phyloP scores from a whole-genome alignment of 2,113 vertebrate genomes.

The Pseudopipra pipra region DNA sequence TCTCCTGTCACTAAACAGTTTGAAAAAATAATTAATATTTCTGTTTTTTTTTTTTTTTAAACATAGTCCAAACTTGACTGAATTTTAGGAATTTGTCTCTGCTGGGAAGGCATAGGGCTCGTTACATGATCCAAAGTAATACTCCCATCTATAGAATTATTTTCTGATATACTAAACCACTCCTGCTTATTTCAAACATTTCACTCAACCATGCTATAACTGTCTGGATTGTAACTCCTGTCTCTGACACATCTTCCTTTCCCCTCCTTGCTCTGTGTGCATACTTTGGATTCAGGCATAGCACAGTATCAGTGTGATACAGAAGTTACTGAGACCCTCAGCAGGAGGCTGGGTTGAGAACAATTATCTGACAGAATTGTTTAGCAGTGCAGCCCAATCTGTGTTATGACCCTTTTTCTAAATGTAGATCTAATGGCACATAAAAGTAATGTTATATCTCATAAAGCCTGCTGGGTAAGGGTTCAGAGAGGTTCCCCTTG shows the following conservation, averaged over 20 bases:
- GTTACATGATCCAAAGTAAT: not conserved
- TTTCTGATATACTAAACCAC: not conserved
- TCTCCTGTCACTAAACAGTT: not conserved
- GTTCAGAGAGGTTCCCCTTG: not conserved
- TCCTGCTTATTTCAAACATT: not conserved
- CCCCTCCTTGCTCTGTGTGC: not conserved
- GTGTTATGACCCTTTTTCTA: not conserved
- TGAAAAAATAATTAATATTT: not conserved
- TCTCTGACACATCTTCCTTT: not conserved
- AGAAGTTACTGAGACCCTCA: slow-evolving; percentile 6
- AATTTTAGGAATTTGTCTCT: not conserved
- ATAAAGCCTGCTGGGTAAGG: slow-evolving; percentile 31
- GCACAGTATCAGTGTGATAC: not conserved
- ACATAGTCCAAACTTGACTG: not conserved
- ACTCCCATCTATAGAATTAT: not conserved
- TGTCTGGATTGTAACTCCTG: not conserved
- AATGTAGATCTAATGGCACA: slow-evolving; percentile 22
- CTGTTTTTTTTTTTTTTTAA: not conserved
- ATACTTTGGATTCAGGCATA: not conserved
- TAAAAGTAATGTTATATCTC: slow-evolving; percentile 20
- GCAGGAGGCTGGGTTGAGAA: slow-evolving; percentile 25
- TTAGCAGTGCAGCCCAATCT: not conserved
- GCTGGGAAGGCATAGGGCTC: not conserved
- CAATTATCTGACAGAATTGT: slow-evolving; percentile 11
- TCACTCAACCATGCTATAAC: not conserved